These are phyloP conservation scores for Dromococcyx pavoninus DNA, from an alignment of 2,797 vertebrate species.

Conservation along the genomic window DNA sequence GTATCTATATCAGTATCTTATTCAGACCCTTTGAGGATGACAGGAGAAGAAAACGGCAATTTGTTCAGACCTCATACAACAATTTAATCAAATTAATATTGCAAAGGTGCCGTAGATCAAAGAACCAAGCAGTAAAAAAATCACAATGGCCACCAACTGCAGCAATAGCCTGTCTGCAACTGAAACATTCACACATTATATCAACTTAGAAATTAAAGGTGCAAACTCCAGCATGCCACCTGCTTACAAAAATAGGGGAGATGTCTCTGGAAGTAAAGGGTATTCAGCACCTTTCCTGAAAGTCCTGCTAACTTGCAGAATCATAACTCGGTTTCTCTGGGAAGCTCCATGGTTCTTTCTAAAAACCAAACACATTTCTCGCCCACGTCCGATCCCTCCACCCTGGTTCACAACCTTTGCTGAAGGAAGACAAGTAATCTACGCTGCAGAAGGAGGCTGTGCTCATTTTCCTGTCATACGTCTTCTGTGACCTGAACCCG, in stretches of 20 bases:
- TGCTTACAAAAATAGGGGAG: neutral
- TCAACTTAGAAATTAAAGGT: neutral
- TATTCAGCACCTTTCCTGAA: neutral
- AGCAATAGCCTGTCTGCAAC: neutral
- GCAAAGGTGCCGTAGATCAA: neutral
- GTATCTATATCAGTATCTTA: neutral
- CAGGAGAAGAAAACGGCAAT: neutral
- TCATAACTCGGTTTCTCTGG: neutral
- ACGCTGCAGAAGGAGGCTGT: neutral
- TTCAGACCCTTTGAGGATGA: neutral
- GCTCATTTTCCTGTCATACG: neutral
- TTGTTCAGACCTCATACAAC: neutral
- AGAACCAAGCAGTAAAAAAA: neutral
- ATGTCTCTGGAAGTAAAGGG: neutral
- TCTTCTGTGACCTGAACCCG: neutral
- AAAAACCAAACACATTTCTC: neutral
- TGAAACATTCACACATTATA: neutral
- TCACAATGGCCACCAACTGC: neutral
- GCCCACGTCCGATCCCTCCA: neutral
- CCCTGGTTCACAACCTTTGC: neutral
- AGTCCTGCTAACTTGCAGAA: neutral
- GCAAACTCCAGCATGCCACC: neutral
- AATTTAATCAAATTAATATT: neutral
- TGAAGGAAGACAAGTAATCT: neutral
- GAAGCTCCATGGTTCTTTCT: constrained; percentile 9